Conservation (phyloP, 1,140 invertebrate species). For the Drosophila pruinosa region DNA sequence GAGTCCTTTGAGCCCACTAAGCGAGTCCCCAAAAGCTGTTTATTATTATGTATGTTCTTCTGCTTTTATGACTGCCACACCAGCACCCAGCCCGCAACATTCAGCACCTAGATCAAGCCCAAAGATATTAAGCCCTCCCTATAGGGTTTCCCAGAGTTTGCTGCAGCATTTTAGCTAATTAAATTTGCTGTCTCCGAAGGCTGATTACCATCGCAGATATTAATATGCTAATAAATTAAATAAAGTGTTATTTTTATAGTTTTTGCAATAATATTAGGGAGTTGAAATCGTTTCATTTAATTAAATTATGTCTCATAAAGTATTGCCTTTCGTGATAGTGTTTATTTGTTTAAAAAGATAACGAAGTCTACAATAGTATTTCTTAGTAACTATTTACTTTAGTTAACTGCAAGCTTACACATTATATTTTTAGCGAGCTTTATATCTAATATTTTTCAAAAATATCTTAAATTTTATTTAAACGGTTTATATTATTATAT, state of each 20-base stretch:
- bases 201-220: constrained; percentile 28
- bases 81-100: neutral
- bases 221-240: constrained; percentile 46
- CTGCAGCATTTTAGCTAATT: constrained; percentile 69
- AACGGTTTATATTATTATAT: no score
- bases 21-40: constrained; percentile 29
- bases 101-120: constrained; percentile 64
- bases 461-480: no score
- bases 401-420: no score
- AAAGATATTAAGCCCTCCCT: constrained; percentile 49
- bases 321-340: no score
- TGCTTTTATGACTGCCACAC: constrained; percentile 47
- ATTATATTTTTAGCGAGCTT: no score
- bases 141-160: constrained; percentile 17
- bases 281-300: neutral
- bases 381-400: no score
- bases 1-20: constrained; percentile 39
- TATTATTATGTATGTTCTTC: constrained; percentile 52
- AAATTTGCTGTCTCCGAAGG: constrained; percentile 37
- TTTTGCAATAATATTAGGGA: neutral
- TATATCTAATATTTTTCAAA: no score
- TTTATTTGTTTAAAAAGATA: no score
- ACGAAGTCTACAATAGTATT: no score
- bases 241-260: neutral
- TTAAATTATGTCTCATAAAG: no score